Evolutionary conservation across 2,113 vertebrate genomes (phyloP).

Genomic region (Reinhardtius hippoglossoides): DNA sequence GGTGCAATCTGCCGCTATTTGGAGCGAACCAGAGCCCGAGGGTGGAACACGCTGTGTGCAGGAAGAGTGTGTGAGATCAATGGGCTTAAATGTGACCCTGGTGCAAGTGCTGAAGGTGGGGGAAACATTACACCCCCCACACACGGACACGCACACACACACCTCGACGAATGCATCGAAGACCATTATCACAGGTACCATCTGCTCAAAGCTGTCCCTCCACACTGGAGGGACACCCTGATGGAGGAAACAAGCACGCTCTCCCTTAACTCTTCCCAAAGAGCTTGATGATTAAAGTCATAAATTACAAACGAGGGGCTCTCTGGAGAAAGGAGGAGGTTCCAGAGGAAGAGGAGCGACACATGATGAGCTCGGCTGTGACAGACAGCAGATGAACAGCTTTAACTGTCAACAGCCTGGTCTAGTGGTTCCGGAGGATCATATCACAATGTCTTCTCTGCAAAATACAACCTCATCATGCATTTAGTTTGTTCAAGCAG

Average conservation of each 20-base stretch:
- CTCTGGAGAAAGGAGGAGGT: neutral
- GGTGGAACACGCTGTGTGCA: constrained; percentile 1
- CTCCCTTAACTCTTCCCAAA: constrained; percentile 45
- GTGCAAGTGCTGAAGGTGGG: constrained; percentile 45
- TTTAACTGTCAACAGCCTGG: constrained; percentile 2
- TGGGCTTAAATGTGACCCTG: constrained; percentile 58
- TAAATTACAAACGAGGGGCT: constrained; percentile 57
- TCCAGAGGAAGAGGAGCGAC: constrained; percentile 20
- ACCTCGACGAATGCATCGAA: constrained; percentile 5
- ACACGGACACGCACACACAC: neutral
- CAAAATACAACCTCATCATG: no score
- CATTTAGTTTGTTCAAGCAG: neutral
- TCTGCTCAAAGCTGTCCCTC: no score
- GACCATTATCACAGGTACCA: constrained; percentile 65
- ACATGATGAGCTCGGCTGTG: constrained; percentile 21
- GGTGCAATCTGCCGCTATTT: neutral
- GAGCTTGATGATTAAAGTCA: constrained; percentile 56
- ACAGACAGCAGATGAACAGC: constrained; percentile 22
- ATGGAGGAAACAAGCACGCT: constrained; percentile 53
- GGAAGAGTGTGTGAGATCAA: constrained; percentile 38
- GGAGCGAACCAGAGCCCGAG: constrained; percentile 11
- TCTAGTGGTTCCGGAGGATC: neutral
- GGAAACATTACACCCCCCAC: constrained; percentile 29
- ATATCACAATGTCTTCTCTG: neutral
- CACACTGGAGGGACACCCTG: constrained; percentile 57